These are phyloP conservation scores for Lamprotornis superbus DNA, from an alignment of 2,113 vertebrate genomes.

Conservation along the genomic window DNA sequence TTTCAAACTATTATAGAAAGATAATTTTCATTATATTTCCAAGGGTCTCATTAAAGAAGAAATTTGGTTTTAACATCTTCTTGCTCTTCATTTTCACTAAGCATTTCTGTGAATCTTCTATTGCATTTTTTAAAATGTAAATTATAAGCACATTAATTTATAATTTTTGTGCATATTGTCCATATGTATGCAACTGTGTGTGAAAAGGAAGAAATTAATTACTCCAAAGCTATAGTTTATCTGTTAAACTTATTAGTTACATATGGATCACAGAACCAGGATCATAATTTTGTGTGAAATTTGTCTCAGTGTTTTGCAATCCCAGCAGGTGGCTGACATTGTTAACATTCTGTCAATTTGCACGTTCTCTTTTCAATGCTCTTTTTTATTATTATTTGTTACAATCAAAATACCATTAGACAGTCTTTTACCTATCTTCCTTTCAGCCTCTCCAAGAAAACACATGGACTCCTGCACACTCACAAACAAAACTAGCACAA, in stretches of 20 bases:
- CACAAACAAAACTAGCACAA: not conserved
- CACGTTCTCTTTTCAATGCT: not conserved
- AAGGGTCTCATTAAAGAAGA: not conserved
- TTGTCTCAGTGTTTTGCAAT: not conserved
- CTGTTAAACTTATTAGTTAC: not conserved
- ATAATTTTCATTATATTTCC: slow-evolving; percentile 15
- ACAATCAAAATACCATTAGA: not conserved
- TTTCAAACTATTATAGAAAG: slow-evolving; percentile 41
- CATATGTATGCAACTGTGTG: not conserved
- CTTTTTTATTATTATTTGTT: not conserved
- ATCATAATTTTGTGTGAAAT: not conserved
- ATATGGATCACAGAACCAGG: not conserved
- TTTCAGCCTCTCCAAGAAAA: not conserved
- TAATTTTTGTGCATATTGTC: not conserved
- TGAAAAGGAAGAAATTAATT: not conserved
- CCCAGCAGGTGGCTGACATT: not conserved
- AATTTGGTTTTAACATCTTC: not conserved
- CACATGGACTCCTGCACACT: not conserved
- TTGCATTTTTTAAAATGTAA: not conserved
- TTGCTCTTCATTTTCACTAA: not conserved
- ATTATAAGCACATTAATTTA: not conserved
- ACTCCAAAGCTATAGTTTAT: not conserved
- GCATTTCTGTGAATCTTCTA: not conserved
- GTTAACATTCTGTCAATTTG: not conserved
- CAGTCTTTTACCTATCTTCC: not conserved